These are phyloP conservation scores for Lytechinus pictus DNA, from an alignment of 35 echinoderm and acorn worm species.

Conservation along the genomic window DNA sequence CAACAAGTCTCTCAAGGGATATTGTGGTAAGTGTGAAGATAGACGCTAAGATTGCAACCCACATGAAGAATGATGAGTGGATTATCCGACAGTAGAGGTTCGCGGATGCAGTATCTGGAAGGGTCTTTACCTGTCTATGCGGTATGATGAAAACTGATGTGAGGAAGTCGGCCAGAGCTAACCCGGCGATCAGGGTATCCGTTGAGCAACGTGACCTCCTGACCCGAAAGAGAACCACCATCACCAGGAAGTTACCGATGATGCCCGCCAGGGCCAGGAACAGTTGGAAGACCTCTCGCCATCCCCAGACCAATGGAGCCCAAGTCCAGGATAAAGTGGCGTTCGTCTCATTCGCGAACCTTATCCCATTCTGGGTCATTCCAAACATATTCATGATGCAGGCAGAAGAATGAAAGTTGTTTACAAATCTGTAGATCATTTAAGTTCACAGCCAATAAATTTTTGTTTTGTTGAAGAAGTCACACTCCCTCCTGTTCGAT, in stretches of 20 bases:
- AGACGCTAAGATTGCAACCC: constrained; percentile 60
- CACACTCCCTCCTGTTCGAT: neutral
- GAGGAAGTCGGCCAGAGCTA: neutral
- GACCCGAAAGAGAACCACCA: constrained; percentile 21
- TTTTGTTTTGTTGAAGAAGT: neutral
- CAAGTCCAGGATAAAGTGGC: constrained; percentile 5
- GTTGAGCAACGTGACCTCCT: neutral
- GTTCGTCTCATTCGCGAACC: neutral
- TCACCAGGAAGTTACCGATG: neutral
- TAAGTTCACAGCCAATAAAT: neutral
- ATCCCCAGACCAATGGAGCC: neutral
- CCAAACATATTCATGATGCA: neutral
- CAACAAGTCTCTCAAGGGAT: constrained; percentile 64
- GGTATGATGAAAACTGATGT: neutral
- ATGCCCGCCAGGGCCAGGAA: neutral
- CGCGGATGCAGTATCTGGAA: constrained; percentile 26
- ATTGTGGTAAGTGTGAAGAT: constrained; percentile 64
- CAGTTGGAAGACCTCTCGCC: neutral
- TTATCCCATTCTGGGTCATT: neutral
- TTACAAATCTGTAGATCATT: neutral
- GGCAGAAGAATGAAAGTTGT: neutral
- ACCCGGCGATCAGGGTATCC: neutral
- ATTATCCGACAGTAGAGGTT: constrained; percentile 65
- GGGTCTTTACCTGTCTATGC: neutral
- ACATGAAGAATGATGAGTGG: constrained; percentile 53